Evolutionary conservation across 2,797 vertebrate genomes (phyloP), one percentile per base, ranked within the genome.

Genomic region (Thaleichthys pacificus): DNA sequence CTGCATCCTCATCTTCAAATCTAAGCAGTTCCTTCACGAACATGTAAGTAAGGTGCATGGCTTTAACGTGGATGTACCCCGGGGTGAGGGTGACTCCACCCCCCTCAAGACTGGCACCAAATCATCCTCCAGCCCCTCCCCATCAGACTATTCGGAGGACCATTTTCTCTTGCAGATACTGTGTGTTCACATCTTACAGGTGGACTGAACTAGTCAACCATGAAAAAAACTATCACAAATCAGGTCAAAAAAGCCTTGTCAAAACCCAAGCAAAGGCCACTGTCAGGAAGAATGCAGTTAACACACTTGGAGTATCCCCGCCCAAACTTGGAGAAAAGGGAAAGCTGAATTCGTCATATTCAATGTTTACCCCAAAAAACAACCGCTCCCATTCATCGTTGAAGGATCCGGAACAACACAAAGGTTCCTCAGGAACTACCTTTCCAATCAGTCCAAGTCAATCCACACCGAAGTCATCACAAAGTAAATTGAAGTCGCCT

Each of bases 21-120:
- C 96, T 17, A 96, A 95, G 92, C 91, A 92, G 62, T 95, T 93
- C 77, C 94, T 97, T 70, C 93, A 93, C 69, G 94, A 97, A 72
- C 96, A 98, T 77, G 94, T 96, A 2, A 92, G 89, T 65, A 92
- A 95, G 58, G 94, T 93, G 74, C 96, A 97, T 61, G 91, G 90
- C 42, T 56, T 82, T 5, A 69, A 77, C 79, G 81, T 92, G 32
- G 91, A 94, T 61, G 12, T 66, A 4, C 76, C 82, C n/a, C 68
- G 85, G 17, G 89, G 66, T 79, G 91, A 91, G 56, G 92, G 90
- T 68, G 93, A 87, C 82, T 88, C 93, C 0, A 80, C 80, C 8
- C 88, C 83, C n/a, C n/a, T 88, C 2, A 84, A 77, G 11, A 60
- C 88, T 38, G 54, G 85, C 68, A 85, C 90, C 72, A 90, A 91